phyloP scores from a whole-genome alignment of 2,888 invertebrate species.

The Trichogramma dendrolimi region DNA sequence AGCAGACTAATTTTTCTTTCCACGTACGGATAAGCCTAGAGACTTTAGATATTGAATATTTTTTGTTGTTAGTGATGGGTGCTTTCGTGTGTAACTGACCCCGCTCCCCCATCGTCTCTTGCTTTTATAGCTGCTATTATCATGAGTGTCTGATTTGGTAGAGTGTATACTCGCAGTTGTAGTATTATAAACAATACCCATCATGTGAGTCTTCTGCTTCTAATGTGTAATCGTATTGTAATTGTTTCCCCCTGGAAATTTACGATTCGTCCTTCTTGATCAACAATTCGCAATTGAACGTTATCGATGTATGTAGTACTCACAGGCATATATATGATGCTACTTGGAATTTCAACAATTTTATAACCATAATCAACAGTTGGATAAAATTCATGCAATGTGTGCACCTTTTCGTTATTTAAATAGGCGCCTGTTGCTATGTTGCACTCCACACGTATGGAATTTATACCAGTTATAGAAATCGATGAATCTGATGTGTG shows the following conservation, averaged over 20 bases:
- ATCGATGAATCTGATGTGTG: conserved; percentile 19
- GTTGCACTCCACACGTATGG: conserved; percentile 24
- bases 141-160: not conserved
- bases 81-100: not conserved
- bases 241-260: no score
- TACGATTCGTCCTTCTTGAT: no score
- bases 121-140: not conserved
- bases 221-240: conserved; percentile 4
- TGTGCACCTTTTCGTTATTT: conserved; percentile 13
- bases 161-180: no score
- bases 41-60: not conserved
- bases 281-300: not conserved
- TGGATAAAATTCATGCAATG: not conserved
- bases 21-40: not conserved
- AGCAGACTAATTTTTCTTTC: no score
- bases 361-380: no score
- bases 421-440: conserved; percentile 21
- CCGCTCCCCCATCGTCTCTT: no score
- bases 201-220: no score
- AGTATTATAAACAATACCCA: no score
- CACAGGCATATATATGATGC: conserved; percentile 32
- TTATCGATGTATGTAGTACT: conserved; percentile 25
- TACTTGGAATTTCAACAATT: conserved; percentile 13
- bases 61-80: not conserved
- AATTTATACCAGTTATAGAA: conserved; percentile 16